Evolutionary conservation across 2,888 invertebrate species (phyloP), one percentile per base, ranked within the genome.

Genomic region (Drepanosiphum platanoidis): DNA sequence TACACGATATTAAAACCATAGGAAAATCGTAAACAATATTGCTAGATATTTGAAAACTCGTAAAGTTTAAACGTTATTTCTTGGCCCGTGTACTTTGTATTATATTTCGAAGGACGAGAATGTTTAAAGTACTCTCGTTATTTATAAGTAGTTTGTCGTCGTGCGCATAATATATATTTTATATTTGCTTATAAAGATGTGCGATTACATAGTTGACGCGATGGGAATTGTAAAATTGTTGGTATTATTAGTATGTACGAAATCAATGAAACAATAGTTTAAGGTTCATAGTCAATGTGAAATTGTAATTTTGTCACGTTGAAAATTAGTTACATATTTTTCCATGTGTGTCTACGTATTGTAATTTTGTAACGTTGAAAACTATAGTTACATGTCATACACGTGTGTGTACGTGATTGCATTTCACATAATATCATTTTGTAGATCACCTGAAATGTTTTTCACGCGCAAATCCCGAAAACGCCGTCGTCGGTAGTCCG

Each of bases 1-100:
- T 83, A 83, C 83, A 83, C 83, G 83, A 83, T 83, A 83, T 83
- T 83, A 83, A 83, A 83, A 83, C 52, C 3, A 36, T 36, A 32
- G 32, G 5, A 15, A 39, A 58, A 36, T 52, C 18, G 1, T 9
- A 32, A n/a, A n/a, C n/a, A n/a, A n/a, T 22, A 36, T 58, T 71
- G 7, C 30, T 72, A n/a, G 22, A 8, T 52, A 71, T 81, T 58
- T 71, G 27, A 18, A 36, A 70, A 30, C 11, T 58, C 18, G 0
- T 22, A 52, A 52, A 52, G 22, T 52, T 18, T 52, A n/a, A n/a
- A 52, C 7, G 18, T 22, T 18, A 52, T 18, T 52, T 52, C 4
- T 18, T 52, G 52, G 18, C 22, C 18, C 15, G 1, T 18, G 46
- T 18, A 18, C 22, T 22, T 18, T 52, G 18, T 22, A 52, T 52